Percentiles rank a stretch among this genome's conserved stretches.
Conservation (phyloP, 1,140 invertebrate species). For the Lerema accius region DNA sequence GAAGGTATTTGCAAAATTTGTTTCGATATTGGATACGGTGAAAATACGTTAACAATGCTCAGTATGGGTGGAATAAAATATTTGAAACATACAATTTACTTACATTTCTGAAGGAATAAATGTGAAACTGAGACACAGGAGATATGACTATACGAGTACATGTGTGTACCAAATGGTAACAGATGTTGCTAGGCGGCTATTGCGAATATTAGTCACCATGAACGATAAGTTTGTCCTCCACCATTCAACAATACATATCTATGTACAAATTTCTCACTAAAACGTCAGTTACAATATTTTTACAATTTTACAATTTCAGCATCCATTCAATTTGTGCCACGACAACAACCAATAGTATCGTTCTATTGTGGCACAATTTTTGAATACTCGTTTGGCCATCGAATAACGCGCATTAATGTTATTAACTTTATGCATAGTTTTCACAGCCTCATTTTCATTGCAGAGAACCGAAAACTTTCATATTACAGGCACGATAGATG, state of each 20-base stretch:
- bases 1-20: too few relatives aligned
- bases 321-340: slow-evolving; percentile 10
- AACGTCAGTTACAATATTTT: slow-evolving; percentile 21
- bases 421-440: slow-evolving; percentile 18
- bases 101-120: too few relatives aligned
- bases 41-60: too few relatives aligned
- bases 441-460: slow-evolving; percentile 29
- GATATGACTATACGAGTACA: too few relatives aligned
- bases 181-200: slow-evolving; percentile 23
- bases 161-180: too few relatives aligned
- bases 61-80: too few relatives aligned
- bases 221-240: slow-evolving; percentile 31
- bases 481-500: slow-evolving; percentile 11
- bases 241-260: slow-evolving; percentile 16
- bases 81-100: too few relatives aligned
- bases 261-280: slow-evolving; percentile 23
- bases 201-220: slow-evolving; percentile 10
- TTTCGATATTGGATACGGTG: too few relatives aligned
- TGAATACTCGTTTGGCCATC: slow-evolving; percentile 3
- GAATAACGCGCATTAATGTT: not conserved
- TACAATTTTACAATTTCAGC: slow-evolving; percentile 18
- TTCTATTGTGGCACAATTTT: not conserved
- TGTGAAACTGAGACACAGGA: too few relatives aligned
- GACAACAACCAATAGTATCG: not conserved
- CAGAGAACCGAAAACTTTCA: not conserved